Base-by-base conservation (phyloP, 2,888 invertebrate genomes). In the Noctuana brunneofusca region DNA sequence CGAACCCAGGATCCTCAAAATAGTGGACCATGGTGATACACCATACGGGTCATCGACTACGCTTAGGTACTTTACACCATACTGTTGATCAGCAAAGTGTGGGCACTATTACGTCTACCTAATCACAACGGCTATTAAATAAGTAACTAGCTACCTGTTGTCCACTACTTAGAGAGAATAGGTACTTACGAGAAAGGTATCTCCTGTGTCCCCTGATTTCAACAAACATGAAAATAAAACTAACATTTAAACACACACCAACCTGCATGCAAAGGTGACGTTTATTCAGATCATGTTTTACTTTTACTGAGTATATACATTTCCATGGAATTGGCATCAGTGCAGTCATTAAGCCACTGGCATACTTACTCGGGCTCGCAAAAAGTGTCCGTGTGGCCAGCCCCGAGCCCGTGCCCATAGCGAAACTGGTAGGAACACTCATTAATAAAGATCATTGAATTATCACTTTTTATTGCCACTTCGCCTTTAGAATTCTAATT, bases 241-340 rank as follows among this genome's bases (percentile, higher is more conserved):
- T 41, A 16, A 41, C 41, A 41, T 41, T 41, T 41, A 16, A 8
- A 41, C 41, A 16, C 41, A 41, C 18, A 41, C n/a, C n/a, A n/a
- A n/a, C 41, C 9, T 41, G 41, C 16, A 41, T 41, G 41, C 41
- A 41, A 41, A 41, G 41, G 41, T 41, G 41, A 41, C 41, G 41
- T 41, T 41, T 41, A 41, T 41, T 16, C 41, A 41, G 41, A 18
- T 41, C 41, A 41, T 41, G 16, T 41, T 41, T 41, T 41, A 41
- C 41, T 14, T 16, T 41, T 18, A 18, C 6, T 18, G 18, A 2
- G 41, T 41, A 41, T 16, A 16, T 41, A 41, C 16, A 41, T 41
- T 41, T 41, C 41, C 41, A 41, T 41, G 41, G 16, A 41, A 41
- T 41, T 41, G 41, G 41, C 41, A 41, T 41, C 41, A 41, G 41